Percentiles rank a stretch among this genome's conserved stretches.
These are phyloP conservation scores for Apodemia duryi DNA, from an alignment of 2,888 invertebrate genomes.

Conservation along the genomic window DNA sequence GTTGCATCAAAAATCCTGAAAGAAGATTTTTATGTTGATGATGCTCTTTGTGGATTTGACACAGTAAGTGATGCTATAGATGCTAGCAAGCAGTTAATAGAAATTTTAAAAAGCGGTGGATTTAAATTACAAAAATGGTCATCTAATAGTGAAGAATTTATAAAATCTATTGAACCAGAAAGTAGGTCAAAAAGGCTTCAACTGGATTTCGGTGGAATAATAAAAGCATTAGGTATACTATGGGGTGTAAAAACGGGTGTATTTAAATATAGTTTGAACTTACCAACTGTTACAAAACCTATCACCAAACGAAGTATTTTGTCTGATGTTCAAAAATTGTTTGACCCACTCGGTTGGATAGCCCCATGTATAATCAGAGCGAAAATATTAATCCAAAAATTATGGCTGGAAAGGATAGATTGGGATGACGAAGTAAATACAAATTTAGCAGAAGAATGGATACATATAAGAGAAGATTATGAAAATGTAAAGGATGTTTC, in stretches of 20 bases:
- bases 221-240: too few relatives aligned
- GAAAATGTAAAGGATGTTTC: constrained; percentile 13
- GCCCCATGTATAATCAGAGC: constrained; percentile 24
- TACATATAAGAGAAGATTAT: background rate
- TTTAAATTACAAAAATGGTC: constrained; percentile 40
- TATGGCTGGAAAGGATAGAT: constrained; percentile 24
- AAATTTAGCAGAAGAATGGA: constrained; percentile 15
- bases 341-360: constrained; percentile 24
- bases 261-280: too few relatives aligned
- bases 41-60: constrained; percentile 30
- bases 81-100: constrained; percentile 24
- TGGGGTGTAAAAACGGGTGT: too few relatives aligned
- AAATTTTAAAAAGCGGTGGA: constrained; percentile 35
- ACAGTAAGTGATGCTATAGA: constrained; percentile 24
- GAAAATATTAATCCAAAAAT: constrained; percentile 28
- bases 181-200: too few relatives aligned
- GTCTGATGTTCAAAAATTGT: background rate
- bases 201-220: too few relatives aligned
- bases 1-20: constrained; percentile 24
- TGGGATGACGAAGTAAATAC: constrained; percentile 10
- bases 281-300: too few relatives aligned
- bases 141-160: background rate
- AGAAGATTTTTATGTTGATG: constrained; percentile 34
- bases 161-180: too few relatives aligned
- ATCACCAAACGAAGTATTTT: constrained; percentile 10